Evolutionary conservation across 2,797 vertebrate genomes (phyloP).

Genomic region (Sebastes hubbsi): DNA sequence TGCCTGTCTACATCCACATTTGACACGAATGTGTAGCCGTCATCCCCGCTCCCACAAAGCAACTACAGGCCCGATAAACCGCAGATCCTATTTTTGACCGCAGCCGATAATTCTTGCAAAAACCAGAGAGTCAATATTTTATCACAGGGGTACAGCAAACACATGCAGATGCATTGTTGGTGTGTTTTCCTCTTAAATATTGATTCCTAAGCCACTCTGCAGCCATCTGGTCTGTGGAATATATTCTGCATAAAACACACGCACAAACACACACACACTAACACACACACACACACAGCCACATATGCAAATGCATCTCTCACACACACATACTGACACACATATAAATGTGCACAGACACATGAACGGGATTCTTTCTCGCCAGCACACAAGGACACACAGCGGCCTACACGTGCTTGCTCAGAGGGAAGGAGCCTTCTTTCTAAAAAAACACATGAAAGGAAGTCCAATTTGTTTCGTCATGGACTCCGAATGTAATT

Average conservation of each 20-base stretch:
- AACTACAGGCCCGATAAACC: conserved; percentile 68
- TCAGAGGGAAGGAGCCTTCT: conserved; percentile 4
- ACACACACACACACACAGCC: background rate
- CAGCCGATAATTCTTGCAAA: conserved; percentile 78
- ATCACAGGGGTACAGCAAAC: conserved; percentile 79
- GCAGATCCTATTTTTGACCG: conserved; percentile 79
- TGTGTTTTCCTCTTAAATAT: conserved; percentile 79
- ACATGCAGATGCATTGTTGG: conserved; percentile 79
- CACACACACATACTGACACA: background rate
- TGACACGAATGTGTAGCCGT: conserved; percentile 73
- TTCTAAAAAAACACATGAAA: conserved; percentile 48
- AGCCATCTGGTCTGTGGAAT: conserved; percentile 72
- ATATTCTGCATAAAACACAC: conserved; percentile 58
- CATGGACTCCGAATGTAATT: conserved; percentile 38
- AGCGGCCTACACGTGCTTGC: conserved; percentile 10
- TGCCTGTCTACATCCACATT: conserved; percentile 68
- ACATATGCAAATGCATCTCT: conserved; percentile 21
- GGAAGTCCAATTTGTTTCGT: conserved; percentile 42
- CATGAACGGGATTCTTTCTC: background rate
- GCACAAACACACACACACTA: conserved; percentile 9
- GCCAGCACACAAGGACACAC: conserved; percentile 23
- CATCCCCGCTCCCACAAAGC: conserved; percentile 74
- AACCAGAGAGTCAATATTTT: conserved; percentile 81
- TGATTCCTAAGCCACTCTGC: conserved; percentile 72
- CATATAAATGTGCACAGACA: background rate